Evolutionary conservation across 2,888 invertebrate genomes (phyloP), one percentile per base, ranked within the genome.

Genomic region (Tridacna crocea): DNA sequence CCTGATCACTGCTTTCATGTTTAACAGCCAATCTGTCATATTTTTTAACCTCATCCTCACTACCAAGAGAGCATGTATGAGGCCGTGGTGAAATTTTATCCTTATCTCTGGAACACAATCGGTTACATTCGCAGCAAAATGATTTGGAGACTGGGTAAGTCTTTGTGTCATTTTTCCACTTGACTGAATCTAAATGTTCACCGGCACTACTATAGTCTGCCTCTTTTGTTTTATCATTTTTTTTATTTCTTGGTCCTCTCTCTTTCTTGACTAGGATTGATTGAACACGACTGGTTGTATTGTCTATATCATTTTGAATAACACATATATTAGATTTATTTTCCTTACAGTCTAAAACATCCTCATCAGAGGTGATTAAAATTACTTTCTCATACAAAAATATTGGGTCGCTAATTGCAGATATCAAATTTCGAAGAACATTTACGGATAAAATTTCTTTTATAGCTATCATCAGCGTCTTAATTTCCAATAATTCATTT

Each of bases 341-440:
- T 63, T 75, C 81, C 22, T 51, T 17, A 47, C 65, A n/a, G 15
- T 27, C 65, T 36, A 75, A 61, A 46, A 76, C 75, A 17, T 82
- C 75, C 72, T 91, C 87, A 60, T 91, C 88, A 0, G 91, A 90
- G 27, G 89, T 88, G 48, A 91, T 84, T 72, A 84, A 80, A 46
- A 91, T 88, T 8, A 92, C 81, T 66, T 81, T 87, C 82, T 91
- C 90, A 88, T 90, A 88, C 24, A 92, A 81, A 87, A 91, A 92
- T 72, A 90, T 89, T 22, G 91, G 80, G 63, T 89, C 85, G 47
- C 88, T 87, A 10, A 92, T 68, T 77, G 89, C 82, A 24, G 87
- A 80, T 51, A 91, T 82, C 36, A 91, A 73, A 72, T 88, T 87
- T 51, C 88, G 84, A 63, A 91, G 78, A 24, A 92, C 81, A 80